These are phyloP conservation scores for Hydrolagus colliei DNA, from an alignment of 2,797 vertebrate genomes.

Conservation along the genomic window DNA sequence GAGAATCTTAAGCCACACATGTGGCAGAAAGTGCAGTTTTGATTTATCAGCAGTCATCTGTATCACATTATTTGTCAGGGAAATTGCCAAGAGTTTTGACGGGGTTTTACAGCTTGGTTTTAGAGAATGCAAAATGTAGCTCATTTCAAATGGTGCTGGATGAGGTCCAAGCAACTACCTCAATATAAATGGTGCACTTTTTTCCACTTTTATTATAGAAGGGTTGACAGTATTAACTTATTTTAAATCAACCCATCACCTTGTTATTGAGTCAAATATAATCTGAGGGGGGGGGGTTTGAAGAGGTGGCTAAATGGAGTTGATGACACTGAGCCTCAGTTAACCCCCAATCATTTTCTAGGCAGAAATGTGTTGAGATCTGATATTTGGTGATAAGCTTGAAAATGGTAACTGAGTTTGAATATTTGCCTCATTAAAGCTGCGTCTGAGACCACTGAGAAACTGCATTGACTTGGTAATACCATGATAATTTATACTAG, in stretches of 20 bases:
- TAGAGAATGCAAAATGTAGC: conserved; percentile 8
- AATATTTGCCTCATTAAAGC: neutral
- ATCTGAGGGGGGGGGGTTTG: neutral
- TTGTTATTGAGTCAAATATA: neutral
- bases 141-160: neutral
- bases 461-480: neutral
- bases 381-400: neutral
- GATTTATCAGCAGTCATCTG: neutral
- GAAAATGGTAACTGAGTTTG: neutral
- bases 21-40: neutral
- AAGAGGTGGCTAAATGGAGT: no score
- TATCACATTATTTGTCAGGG: neutral
- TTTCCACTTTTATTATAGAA: neutral
- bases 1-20: neutral
- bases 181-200: neutral
- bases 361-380: no score
- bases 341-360: neutral
- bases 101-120: neutral
- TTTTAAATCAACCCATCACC: neutral
- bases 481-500: neutral
- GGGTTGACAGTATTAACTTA: neutral
- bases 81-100: conserved; percentile 15
- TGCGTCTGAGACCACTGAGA: neutral
- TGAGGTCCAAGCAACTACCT: conserved; percentile 22
- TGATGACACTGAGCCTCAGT: no score